Base-by-base conservation (phyloP, 92 coral and sea anemone species). In the Ricordea florida region DNA sequence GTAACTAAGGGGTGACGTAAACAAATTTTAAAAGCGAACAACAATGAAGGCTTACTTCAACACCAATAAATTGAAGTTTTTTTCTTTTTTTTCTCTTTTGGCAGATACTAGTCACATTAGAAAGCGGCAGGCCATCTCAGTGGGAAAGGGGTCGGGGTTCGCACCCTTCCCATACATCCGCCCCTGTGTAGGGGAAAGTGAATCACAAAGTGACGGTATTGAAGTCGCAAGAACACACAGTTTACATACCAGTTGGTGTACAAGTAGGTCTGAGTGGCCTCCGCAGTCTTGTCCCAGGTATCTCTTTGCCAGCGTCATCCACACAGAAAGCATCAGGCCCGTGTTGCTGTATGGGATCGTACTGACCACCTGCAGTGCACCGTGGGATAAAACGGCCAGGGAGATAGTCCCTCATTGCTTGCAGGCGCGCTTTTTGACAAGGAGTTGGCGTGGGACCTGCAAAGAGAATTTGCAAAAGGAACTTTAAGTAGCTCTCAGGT, bases 201-300 rank as follows among this genome's bases (percentile, higher is more conserved):
- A 14, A 24, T 24, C 50, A 44, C 21, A 10, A 7, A 14, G 29
- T 44, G 25, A 26, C 72, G 11, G 2, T 5, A 38, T 10, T 43
- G 13, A 13, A 15, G 46, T 28, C 49, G 35, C 53, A 4, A 1
- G 21, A 2, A 13, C 0, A 2, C 17, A 22, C 10, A 1, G 31
- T 18, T 6, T 58, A 45, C 72, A 64, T 83, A 91, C 97, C 84
- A 16, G 76, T 82, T 30, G 24, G 24, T 30, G 76, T 32, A 57
- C 98, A 94, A 41, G 74, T 82, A 32, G 98, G 98, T 66, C 59
- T 88, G 29, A 79, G 85, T 23, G 92, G 90, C 32, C 97, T 86
- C 0, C 66, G 61, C 14, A 90, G 80, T 42, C 87, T 80, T 9
- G 98, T 92, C 74, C 97, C 97, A 10, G 57, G 68, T 22, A 89